phyloP scores from a whole-genome alignment of 2,113 vertebrate species.

The Hylia prasina region DNA sequence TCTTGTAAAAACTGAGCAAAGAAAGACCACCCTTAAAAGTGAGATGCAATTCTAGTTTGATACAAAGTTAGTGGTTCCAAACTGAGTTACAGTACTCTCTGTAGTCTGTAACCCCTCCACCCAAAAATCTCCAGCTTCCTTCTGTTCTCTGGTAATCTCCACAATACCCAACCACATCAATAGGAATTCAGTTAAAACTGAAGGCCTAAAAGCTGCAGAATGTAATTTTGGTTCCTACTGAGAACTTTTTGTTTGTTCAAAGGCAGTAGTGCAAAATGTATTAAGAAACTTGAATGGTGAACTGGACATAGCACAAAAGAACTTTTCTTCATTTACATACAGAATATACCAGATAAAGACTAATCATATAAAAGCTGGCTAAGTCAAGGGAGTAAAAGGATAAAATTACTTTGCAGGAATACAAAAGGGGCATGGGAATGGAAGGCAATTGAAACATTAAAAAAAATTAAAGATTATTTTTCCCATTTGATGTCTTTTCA shows the following conservation, averaged over 20 bases:
- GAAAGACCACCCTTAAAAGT: not conserved
- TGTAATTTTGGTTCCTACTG: not conserved
- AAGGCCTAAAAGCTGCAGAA: not conserved
- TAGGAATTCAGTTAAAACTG: not conserved
- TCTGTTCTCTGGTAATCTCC: not conserved
- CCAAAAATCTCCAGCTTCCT: not conserved
- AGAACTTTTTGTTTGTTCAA: not conserved
- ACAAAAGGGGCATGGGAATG: not conserved
- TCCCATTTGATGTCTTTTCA: not conserved
- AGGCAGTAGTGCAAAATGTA: not conserved
- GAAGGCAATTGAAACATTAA: not conserved
- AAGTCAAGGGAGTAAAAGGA: constrained; percentile 3
- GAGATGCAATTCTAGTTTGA: not conserved
- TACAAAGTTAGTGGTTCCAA: not conserved
- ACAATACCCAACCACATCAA: not conserved
- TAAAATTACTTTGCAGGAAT: not conserved
- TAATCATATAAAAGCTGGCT: not conserved
- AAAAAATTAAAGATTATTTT: not conserved
- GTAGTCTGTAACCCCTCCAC: not conserved
- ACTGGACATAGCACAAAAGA: not conserved
- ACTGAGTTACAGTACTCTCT: not conserved
- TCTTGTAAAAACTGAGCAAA: not conserved
- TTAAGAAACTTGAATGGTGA: not conserved
- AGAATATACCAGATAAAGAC: not conserved
- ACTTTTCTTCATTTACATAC: not conserved